Conservation (phyloP, 1,140 invertebrate genomes). For the Drosophila seguyi region DNA sequence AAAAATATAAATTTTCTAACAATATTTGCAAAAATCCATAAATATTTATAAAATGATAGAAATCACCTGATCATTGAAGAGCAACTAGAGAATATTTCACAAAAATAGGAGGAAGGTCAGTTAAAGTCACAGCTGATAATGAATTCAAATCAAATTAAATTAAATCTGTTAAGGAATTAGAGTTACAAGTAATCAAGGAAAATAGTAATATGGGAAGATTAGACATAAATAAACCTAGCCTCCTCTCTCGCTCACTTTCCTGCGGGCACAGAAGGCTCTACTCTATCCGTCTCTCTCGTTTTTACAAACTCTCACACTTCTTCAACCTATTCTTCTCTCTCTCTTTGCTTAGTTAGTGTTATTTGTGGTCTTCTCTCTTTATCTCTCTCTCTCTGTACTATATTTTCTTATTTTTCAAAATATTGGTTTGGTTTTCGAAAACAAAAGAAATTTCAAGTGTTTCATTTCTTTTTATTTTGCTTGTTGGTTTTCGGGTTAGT, state of each 20-base stretch:
- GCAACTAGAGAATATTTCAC: too few species aligned
- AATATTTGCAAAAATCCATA: too few species aligned
- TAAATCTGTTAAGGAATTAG: too few species aligned
- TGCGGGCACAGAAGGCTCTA: neutral
- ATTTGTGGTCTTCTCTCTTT: neutral
- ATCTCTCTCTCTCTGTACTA: neutral
- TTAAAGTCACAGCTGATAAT: too few species aligned
- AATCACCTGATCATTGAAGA: too few species aligned
- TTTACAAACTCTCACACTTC: neutral
- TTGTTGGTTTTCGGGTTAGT: constrained; percentile 15
- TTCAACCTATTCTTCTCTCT: too few species aligned
- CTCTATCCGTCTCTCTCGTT: constrained; percentile 21
- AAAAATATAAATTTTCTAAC: too few species aligned
- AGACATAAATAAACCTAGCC: neutral
- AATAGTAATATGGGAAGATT: too few species aligned
- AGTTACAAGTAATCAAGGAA: too few species aligned
- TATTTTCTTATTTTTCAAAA: neutral
- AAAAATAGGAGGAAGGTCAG: too few species aligned
- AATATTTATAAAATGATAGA: too few species aligned
- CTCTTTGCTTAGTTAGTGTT: neutral
- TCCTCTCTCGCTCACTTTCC: constrained; percentile 22
- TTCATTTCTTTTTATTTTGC: constrained; percentile 26
- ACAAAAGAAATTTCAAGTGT: constrained; percentile 22
- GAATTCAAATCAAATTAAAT: too few species aligned
- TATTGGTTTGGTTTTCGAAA: constrained; percentile 3